A percentile compares a stretch with the other conserved stretches of the same genome.
Evolutionary conservation across 2,888 invertebrate genomes (phyloP).

Genomic region (Sisyra terminalis): DNA sequence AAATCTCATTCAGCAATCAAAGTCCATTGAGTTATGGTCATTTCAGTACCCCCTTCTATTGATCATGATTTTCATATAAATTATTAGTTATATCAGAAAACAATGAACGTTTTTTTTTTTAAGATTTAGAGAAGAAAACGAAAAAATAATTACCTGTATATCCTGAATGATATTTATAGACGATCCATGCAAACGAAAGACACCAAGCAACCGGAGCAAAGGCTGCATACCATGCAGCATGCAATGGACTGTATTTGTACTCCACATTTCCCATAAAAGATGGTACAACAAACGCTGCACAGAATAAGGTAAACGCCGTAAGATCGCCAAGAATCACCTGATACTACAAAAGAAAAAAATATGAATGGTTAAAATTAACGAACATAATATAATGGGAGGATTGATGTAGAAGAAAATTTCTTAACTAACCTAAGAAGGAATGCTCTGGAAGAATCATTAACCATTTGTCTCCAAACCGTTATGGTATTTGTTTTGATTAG

Average conservation of each 20-base stretch:
- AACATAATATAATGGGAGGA: not conserved
- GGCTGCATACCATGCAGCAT: conserved; percentile 52
- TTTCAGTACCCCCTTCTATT: too few relatives aligned
- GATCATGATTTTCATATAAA: too few relatives aligned
- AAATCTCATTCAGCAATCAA: too few relatives aligned
- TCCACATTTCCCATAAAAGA: conserved; percentile 43
- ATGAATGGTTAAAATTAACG: not conserved
- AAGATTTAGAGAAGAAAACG: too few relatives aligned
- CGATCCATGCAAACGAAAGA: conserved; percentile 46
- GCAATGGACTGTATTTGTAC: conserved; percentile 41
- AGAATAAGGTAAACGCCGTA: conserved; percentile 30
- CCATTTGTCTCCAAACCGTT: too few relatives aligned
- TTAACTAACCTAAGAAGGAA: too few relatives aligned
- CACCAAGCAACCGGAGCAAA: conserved; percentile 56
- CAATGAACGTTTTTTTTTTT: too few relatives aligned
- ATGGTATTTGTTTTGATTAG: too few relatives aligned
- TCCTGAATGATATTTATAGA: conserved; percentile 43
- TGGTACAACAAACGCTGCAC: conserved; percentile 39
- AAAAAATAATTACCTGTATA: conserved; percentile 34
- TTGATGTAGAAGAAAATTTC: not conserved
- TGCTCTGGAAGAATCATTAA: too few relatives aligned
- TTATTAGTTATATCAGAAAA: too few relatives aligned
- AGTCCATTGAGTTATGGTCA: too few relatives aligned
- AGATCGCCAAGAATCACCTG: conserved; percentile 38
- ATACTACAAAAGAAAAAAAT: conserved; percentile 14